A percentile compares a stretch with the other conserved stretches of the same genome.
Evolutionary conservation across 2,797 vertebrate species (phyloP).

Genomic region (Ciconia nigra): DNA sequence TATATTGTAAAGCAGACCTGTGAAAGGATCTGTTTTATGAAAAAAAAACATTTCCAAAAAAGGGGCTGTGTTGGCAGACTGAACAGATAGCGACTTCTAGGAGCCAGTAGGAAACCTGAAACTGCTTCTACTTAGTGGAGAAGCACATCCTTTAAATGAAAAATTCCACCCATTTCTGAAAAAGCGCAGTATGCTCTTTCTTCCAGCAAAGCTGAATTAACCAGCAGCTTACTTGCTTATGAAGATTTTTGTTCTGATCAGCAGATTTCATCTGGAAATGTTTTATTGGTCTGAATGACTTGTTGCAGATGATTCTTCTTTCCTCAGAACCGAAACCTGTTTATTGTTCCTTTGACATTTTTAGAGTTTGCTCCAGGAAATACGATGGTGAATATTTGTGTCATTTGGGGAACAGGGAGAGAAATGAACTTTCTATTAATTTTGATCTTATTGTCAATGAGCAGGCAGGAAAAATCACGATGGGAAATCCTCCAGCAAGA

Average conservation of each 20-base stretch:
- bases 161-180: neutral
- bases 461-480: constrained; percentile 86
- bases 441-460: neutral
- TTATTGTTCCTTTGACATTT: constrained; percentile 10
- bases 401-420: neutral
- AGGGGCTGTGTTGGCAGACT: neutral
- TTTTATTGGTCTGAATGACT: constrained; percentile 29
- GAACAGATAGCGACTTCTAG: neutral
- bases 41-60: neutral
- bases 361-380: neutral
- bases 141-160: neutral
- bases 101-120: neutral
- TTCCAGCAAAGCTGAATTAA: neutral
- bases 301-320: constrained; percentile 7
- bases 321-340: constrained; percentile 26
- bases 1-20: neutral
- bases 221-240: neutral
- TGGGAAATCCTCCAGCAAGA: constrained; percentile 90
- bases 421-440: constrained; percentile 20
- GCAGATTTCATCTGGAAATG: constrained; percentile 9
- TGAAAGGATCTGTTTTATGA: neutral
- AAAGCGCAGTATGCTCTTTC: neutral
- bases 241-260: constrained; percentile 28
- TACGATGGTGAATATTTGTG: neutral
- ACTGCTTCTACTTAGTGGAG: neutral